Conservation (phyloP, 2,113 vertebrate species). For the Brachypteracias leptosomus region DNA sequence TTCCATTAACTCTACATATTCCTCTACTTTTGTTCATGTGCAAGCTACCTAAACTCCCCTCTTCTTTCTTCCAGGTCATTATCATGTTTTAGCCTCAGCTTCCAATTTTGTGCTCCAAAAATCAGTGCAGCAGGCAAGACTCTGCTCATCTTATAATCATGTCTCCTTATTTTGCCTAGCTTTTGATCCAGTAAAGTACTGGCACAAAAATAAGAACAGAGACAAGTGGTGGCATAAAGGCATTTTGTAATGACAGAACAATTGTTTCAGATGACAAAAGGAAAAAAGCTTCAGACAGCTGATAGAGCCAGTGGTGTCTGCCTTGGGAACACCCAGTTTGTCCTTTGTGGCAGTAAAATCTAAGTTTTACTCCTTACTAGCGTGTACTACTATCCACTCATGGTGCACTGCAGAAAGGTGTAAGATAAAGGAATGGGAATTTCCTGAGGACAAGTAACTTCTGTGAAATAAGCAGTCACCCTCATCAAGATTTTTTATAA, state of each 20-base stretch:
- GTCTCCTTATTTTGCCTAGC: not conserved
- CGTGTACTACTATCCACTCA: not conserved
- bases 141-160: not conserved
- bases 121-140: not conserved
- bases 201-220: not conserved
- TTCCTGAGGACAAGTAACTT: not conserved
- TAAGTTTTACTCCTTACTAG: not conserved
- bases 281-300: not conserved
- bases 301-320: not conserved
- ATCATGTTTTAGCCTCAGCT: not conserved
- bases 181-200: not conserved
- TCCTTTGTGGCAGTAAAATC: not conserved
- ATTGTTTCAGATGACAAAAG: not conserved
- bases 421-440: not conserved
- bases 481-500: not conserved
- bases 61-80: not conserved
- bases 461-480: not conserved
- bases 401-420: not conserved
- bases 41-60: not conserved
- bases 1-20: not conserved
- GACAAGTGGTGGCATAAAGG: not conserved
- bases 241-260: not conserved
- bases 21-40: not conserved
- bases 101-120: conserved; percentile 10
- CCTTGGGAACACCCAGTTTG: not conserved